Base-by-base conservation (phyloP, 2,797 vertebrate species). In the Darevskia nairensis region DNA sequence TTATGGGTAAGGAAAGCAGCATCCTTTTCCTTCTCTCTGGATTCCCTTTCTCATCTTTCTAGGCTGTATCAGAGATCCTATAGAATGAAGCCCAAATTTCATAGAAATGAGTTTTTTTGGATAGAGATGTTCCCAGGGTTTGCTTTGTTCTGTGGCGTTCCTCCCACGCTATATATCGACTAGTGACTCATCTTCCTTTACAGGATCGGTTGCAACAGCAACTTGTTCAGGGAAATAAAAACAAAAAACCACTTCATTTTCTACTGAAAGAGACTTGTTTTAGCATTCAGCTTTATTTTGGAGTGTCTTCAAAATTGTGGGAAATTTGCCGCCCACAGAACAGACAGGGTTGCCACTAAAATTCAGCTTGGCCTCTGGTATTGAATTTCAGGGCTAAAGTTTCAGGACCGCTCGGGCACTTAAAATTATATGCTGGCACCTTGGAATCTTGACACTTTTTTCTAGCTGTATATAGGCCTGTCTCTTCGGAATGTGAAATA, bases 141-240 rank as follows among this genome's bases (percentile, higher is more conserved):
- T 50, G n/a, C 41, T 29, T 71, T 35, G 4, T 55, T 50, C 19
- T 46, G 32, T 21, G 32, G 61, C 29, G 8, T 46, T 71, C 86
- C 84, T 92, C 93, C 94, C 94, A 90, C 94, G 15, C 13, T 75
- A 61, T 61, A 84, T 0, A 55, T 74, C 75, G 91, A 81, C 86
- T 89, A 82, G 80, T 95, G 94, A 95, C 92, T 95, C 94, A 95
- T 92, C 89, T 92, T 93, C 94, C 93, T 94, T 94, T 19, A 0
- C 6, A 72, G 59, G 0, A 82, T 77, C 0, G 2, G 21, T 10
- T n/a, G 23, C 46, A 90, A 85, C 15, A 86, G 81, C 61, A 23
- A 55, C 64, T 3, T 9, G 55, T 25, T 4, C 0, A 0, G 41
- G 80, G 80, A 10, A 44, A 1, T 1, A 41, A 29, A 59, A 59